phyloP scores from a whole-genome alignment of 2,113 vertebrate genomes.

The Bungarus multicinctus region DNA sequence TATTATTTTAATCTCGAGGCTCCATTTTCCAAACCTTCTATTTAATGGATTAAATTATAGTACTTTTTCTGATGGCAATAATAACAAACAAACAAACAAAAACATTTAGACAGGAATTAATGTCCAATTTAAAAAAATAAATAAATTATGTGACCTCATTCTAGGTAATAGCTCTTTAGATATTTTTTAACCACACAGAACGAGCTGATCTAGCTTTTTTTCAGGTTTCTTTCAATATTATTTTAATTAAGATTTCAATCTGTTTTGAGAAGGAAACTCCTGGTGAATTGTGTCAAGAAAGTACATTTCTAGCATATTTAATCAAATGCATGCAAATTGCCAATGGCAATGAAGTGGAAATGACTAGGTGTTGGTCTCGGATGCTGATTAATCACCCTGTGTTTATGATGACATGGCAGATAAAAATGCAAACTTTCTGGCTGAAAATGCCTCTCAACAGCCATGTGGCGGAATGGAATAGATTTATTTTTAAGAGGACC shows the following conservation, averaged over 20 bases:
- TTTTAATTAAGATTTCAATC: constrained; percentile 26
- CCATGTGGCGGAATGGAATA: constrained; percentile 1
- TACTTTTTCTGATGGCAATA: neutral
- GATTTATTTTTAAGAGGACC: constrained; percentile 25
- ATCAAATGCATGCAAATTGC: constrained; percentile 26
- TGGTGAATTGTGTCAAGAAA: constrained; percentile 1
- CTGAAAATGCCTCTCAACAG: constrained; percentile 19
- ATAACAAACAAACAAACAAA: neutral
- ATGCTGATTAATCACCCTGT: neutral
- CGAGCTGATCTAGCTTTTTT: neutral
- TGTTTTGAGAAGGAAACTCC: constrained; percentile 14
- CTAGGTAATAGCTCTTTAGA: neutral
- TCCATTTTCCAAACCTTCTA: neutral
- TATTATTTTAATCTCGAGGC: neutral
- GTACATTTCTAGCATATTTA: constrained; percentile 24
- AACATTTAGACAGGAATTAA: neutral
- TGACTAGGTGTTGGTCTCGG: neutral
- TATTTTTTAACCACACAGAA: neutral
- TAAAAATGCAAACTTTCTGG: constrained; percentile 1
- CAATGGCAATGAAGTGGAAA: constrained; percentile 20
- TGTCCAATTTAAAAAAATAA: neutral
- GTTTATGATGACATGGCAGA: neutral
- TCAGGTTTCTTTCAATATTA: neutral
- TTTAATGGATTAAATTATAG: neutral
- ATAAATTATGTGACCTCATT: neutral